Percentiles rank a stretch among this genome's conserved stretches.
Evolutionary conservation across 2,113 vertebrate genomes (phyloP).

Genomic region (Xiphophorus hellerii): DNA sequence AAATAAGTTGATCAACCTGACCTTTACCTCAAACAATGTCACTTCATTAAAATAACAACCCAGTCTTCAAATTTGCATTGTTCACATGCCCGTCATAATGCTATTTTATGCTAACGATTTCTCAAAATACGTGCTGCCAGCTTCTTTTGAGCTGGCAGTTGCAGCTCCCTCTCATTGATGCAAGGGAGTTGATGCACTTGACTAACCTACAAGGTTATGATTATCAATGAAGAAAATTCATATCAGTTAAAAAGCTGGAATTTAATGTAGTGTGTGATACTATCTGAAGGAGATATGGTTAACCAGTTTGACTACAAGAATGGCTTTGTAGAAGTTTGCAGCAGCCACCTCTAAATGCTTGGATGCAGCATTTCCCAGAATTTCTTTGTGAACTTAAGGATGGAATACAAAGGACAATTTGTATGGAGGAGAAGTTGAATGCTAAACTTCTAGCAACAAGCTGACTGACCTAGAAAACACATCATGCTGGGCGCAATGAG

Average conservation of each 20-base stretch:
- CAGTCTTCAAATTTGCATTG: slow-evolving; percentile 6
- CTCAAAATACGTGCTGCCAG: not conserved
- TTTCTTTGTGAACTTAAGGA: not conserved
- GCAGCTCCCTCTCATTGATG: not conserved
- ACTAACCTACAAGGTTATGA: not conserved
- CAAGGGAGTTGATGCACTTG: not conserved
- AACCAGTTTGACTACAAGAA: not conserved
- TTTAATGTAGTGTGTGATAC: not conserved
- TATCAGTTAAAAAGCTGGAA: no score
- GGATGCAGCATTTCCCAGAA: no score
- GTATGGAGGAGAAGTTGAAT: not conserved
- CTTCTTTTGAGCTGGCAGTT: not conserved
- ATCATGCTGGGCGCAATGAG: no score
- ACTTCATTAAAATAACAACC: slow-evolving; percentile 27
- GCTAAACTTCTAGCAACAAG: not conserved
- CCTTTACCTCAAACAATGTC: slow-evolving; percentile 39
- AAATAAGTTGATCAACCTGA: slow-evolving; percentile 31
- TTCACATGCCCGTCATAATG: slow-evolving; percentile 14
- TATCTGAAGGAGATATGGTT: no score
- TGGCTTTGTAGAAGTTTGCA: not conserved
- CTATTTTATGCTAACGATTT: slow-evolving; percentile 19
- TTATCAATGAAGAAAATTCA: not conserved
- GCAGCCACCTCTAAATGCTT: not conserved
- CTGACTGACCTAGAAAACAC: no score
- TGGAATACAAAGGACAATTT: not conserved